Evolutionary conservation across 2,888 invertebrate genomes (phyloP), one percentile per base, ranked within the genome.

Genomic region (Merodon equestris): DNA sequence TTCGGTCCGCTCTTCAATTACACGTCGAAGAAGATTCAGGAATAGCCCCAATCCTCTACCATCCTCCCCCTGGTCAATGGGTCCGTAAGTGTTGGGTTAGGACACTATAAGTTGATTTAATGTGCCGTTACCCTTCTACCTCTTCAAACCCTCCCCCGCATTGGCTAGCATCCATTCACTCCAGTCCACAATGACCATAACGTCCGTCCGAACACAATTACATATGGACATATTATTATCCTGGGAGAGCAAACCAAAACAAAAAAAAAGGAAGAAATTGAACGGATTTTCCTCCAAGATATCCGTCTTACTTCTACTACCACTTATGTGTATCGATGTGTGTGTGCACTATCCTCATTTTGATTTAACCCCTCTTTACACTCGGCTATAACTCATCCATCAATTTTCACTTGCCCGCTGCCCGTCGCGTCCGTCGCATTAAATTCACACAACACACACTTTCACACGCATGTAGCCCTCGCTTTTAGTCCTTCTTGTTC

Each of bases 381-480:
- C 73, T 74, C 71, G 81, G 82, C 85, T 86, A 87, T 87, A 87
- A 87, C 87, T 88, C 87, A 87, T 87, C 86, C 86, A 88, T 88
- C 87, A 87, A 87, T 88, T 88, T 87, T 86, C 86, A 86, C 86
- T 82, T 82, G 79, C 68, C 58, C 27, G 27, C 27, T 27, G 27
- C 27, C 27, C 27, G 7, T 27, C 7, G 27, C 27, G 27, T n/a
- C n/a, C 3, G 27, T 27, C 27, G 27, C 27, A 7, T 27, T 7
- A 27, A 7, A 4, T 27, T 27, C 27, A 42, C 61, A 47, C 66
- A 57, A 42, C 66, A 57, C 66, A 71, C 58, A 76, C 51, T 38
- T 36, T 40, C 40, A 38, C 36, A 63, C 57, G 53, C 19, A 66
- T 7, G 27, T 27, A 27, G 27, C 19, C 38, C 38, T 64, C 48